A percentile compares a stretch with the other conserved stretches of the same genome.
Evolutionary conservation across 2,113 vertebrate species (phyloP).

Genomic region (Falco punctatus): DNA sequence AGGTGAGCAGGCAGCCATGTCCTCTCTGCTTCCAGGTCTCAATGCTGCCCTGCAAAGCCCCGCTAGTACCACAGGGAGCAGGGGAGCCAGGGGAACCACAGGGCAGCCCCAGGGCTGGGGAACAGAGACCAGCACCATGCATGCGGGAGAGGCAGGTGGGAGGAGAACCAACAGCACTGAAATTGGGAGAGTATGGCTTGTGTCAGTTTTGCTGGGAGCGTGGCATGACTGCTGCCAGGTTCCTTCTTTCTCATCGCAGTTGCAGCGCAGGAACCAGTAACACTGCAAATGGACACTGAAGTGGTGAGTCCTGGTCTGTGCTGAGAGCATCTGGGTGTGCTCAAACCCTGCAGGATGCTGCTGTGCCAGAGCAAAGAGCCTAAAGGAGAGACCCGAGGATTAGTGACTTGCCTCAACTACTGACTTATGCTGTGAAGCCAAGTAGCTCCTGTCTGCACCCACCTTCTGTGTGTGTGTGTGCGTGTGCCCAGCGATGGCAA

Average conservation of each 20-base stretch:
- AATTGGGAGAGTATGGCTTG: not conserved
- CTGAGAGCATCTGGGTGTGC: not conserved
- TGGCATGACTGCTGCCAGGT: accelerated
- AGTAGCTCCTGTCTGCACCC: not conserved
- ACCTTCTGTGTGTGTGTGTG: not conserved
- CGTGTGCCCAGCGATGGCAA: not conserved
- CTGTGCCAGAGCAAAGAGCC: not conserved
- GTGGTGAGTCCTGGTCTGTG: not conserved
- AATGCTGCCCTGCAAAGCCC: not conserved
- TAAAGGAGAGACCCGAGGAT: not conserved
- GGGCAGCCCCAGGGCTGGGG: not conserved
- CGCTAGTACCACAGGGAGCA: accelerated
- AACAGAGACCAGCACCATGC: accelerated
- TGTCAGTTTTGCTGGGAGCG: not conserved
- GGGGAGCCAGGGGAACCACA: not conserved
- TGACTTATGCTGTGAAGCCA: not conserved
- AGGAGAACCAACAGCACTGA: not conserved
- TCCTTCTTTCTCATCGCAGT: not conserved
- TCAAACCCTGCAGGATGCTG: not conserved
- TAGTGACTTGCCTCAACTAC: not conserved
- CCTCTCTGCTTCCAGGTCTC: not conserved
- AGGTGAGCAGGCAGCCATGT: not conserved
- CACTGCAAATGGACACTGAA: not conserved
- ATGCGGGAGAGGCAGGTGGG: not conserved
- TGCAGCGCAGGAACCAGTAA: not conserved